Base-by-base conservation (phyloP, 2,888 invertebrate genomes). In the Smittia aterrima region DNA sequence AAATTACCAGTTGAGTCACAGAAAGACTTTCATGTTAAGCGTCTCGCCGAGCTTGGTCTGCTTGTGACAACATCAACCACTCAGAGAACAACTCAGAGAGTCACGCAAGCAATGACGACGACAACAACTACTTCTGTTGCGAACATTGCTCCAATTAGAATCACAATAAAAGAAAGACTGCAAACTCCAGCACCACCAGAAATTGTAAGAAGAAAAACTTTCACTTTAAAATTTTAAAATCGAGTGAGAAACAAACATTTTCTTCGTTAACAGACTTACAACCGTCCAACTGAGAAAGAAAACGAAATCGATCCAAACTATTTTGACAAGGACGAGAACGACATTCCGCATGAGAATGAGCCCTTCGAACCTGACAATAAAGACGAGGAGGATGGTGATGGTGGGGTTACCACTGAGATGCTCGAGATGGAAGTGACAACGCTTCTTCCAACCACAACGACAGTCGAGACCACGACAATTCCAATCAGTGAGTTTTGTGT, bases 21-120 rank as follows among this genome's bases (percentile, higher is more conserved):
- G 83, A 92, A 92, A 81, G 93, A 94, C 83, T 94, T 91, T 82
- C 94, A 95, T 80, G 85, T 88, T 80, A 86, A 85, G 78, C 85
- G 84, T 76, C 82, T 84, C 75, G 84, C 85, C 27, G 86, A 85
- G 79, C 79, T 85, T 76, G 84, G 85, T 62, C 82, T 84, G 77
- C 79, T 85, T 53, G 83, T 83, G 25, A 85, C 85, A 16, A 83
- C 84, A 7, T 82, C 85, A 54, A 81, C 83, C 6, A 82, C 82
- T 3, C 82, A 82, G 0, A 81, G 82, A 18, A 54, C 24, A 62
- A 20, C 22, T 78, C 86, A 83, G 80, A 86, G 84, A 81, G 86
- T 78, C 81, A 87, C 82, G 81, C 84, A 53, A 82, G 82, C 54
- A 79, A 83, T n/a, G 79, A 85, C 70, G 79, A 79, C 84, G 0